Evolutionary conservation across 2,888 invertebrate species (phyloP).

Genomic region (Panopea generosa): DNA sequence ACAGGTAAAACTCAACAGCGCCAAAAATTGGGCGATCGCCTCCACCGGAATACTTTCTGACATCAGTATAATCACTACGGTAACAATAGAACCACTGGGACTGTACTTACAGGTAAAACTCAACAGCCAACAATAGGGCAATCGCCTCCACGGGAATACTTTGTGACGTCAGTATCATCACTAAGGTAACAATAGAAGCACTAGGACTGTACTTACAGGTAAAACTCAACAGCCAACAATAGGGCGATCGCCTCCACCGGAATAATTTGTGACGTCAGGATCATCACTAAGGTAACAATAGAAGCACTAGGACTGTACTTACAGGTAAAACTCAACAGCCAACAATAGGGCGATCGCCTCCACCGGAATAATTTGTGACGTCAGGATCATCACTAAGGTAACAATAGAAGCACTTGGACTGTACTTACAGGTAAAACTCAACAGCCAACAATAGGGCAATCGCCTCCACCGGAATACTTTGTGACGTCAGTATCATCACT

Average conservation of each 20-base stretch:
- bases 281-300: slow-evolving; percentile 75
- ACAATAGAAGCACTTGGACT: slow-evolving; percentile 43
- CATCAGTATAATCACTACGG: slow-evolving; percentile 77
- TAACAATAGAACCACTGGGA: slow-evolving; percentile 80
- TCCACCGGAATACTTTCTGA: slow-evolving; percentile 74
- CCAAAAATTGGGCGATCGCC: slow-evolving; percentile 75
- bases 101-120: too few relatives aligned
- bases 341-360: too few relatives aligned
- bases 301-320: slow-evolving; percentile 69
- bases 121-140: slow-evolving; percentile 78
- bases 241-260: slow-evolving; percentile 74
- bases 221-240: slow-evolving; percentile 78
- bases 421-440: slow-evolving; percentile 16
- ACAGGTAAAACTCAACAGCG: too few relatives aligned
- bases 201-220: too few relatives aligned
- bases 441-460: too few relatives aligned
- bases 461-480: too few relatives aligned
- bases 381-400: too few relatives aligned
- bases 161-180: too few relatives aligned
- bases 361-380: too few relatives aligned
- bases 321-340: slow-evolving; percentile 67
- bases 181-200: too few relatives aligned
- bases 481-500: too few relatives aligned
- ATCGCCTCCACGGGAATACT: slow-evolving; percentile 81
- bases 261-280: slow-evolving; percentile 76